Evolutionary conservation across 2,888 invertebrate species (phyloP).

Genomic region (Eurytoma adleriae): DNA sequence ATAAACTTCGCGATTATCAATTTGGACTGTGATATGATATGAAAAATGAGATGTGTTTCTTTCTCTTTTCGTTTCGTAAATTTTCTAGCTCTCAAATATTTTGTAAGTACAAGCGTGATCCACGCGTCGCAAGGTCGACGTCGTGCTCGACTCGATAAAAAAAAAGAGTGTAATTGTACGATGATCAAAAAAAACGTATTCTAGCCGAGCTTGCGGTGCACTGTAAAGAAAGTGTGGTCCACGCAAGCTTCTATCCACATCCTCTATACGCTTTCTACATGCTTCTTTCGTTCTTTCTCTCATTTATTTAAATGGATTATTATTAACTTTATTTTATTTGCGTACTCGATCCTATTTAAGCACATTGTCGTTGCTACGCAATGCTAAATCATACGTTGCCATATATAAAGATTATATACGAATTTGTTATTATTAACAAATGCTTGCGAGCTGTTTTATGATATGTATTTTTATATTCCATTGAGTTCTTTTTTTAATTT

Average conservation of each 20-base stretch:
- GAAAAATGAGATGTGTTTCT: slow-evolving; percentile 12
- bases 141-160: neutral
- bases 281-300: slow-evolving; percentile 33
- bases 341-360: slow-evolving; percentile 19
- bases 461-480: slow-evolving; percentile 42
- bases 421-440: neutral
- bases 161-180: neutral
- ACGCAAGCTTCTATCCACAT: slow-evolving; percentile 7
- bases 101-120: neutral
- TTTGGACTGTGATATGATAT: slow-evolving; percentile 57
- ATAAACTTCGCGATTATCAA: slow-evolving; percentile 33
- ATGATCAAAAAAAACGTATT: neutral
- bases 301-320: slow-evolving; percentile 29
- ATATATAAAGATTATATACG: slow-evolving; percentile 18
- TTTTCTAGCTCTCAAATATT: slow-evolving; percentile 24
- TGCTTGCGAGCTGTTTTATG: slow-evolving; percentile 30
- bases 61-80: slow-evolving; percentile 10
- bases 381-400: slow-evolving; percentile 43
- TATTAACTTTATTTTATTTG: slow-evolving; percentile 24
- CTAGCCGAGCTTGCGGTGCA: neutral
- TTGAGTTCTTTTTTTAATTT: slow-evolving; percentile 36
- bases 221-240: neutral
- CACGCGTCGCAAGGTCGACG: neutral
- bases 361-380: slow-evolving; percentile 11
- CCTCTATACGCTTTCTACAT: slow-evolving; percentile 3